These are phyloP conservation scores for Hippasteria phrygiana DNA, from an alignment of 53 echinoderm and acorn worm genomes.

Conservation along the genomic window DNA sequence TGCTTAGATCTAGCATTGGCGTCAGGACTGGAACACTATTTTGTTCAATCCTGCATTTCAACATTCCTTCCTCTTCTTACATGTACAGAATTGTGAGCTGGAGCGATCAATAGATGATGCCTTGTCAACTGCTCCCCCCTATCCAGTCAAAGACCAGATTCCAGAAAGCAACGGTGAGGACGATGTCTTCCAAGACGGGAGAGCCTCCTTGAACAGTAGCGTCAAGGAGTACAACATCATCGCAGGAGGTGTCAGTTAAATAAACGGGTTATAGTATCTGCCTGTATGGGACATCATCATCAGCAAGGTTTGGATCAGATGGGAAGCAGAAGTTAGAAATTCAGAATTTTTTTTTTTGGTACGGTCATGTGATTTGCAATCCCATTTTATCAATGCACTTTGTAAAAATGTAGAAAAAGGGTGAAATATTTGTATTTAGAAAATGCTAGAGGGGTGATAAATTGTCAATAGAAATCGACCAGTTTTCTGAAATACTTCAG, in stretches of 20 bases:
- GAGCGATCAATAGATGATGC: constrained; percentile 50
- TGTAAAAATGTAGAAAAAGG: not conserved
- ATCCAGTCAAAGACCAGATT: not conserved
- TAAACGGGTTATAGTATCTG: too few species aligned
- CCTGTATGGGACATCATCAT: too few species aligned
- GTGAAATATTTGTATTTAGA: not conserved
- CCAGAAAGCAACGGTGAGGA: not conserved
- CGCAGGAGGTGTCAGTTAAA: constrained; percentile 46
- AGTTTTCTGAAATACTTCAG: not conserved
- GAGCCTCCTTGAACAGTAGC: not conserved
- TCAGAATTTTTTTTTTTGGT: too few species aligned
- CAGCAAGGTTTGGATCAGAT: too few species aligned
- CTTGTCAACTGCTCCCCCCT: constrained; percentile 52
- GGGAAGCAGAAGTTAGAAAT: too few species aligned
- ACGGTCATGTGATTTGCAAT: too few species aligned
- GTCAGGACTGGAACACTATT: too few species aligned
- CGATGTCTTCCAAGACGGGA: constrained; percentile 8
- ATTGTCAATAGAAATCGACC: not conserved
- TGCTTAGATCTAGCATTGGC: too few species aligned
- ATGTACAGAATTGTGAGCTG: constrained; percentile 42
- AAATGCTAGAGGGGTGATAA: not conserved
- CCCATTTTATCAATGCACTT: not conserved
- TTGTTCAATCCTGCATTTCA: not conserved
- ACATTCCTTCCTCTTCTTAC: not conserved
- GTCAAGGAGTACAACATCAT: constrained; percentile 41